Conservation (phyloP, 2,113 vertebrate genomes). For the Sapajus apella region DNA sequence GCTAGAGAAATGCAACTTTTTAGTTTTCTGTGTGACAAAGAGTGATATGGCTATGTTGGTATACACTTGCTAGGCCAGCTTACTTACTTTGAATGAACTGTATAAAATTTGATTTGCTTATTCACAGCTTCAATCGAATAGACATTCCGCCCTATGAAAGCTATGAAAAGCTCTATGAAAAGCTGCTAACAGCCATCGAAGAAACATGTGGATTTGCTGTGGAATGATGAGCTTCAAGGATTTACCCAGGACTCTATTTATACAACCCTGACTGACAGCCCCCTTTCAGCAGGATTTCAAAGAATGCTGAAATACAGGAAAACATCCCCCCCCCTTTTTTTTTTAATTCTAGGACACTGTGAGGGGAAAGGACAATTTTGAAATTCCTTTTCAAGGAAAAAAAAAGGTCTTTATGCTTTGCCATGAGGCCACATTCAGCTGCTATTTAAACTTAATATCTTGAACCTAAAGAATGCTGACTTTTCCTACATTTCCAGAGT, state of each 20-base stretch:
- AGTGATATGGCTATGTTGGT: not conserved
- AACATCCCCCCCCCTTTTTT: constrained; percentile 57
- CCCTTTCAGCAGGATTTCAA: constrained; percentile 83
- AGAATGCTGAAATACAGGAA: constrained; percentile 87
- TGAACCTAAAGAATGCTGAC: constrained; percentile 90
- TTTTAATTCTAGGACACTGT: constrained; percentile 82
- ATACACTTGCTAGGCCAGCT: not conserved
- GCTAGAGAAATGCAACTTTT: not conserved
- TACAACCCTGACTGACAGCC: constrained; percentile 80
- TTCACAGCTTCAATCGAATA: constrained; percentile 96
- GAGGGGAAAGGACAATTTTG: constrained; percentile 86
- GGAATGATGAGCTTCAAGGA: constrained; percentile 88
- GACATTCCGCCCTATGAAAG: constrained; percentile 99
- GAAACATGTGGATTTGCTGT: constrained; percentile 99
- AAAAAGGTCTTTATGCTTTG: constrained; percentile 83
- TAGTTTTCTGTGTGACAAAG: not conserved
- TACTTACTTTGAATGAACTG: not conserved
- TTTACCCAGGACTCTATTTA: constrained; percentile 82
- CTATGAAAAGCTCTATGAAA: constrained; percentile 98
- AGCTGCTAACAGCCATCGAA: constrained; percentile 99
- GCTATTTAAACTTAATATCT: constrained; percentile 91
- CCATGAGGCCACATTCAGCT: constrained; percentile 88
- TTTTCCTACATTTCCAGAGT: constrained; percentile 88
- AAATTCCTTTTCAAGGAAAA: constrained; percentile 86
- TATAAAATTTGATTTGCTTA: constrained; percentile 60